Percentiles rank a stretch among this genome's conserved stretches.
Conservation (phyloP, 2,797 vertebrate genomes). For the Eulemur coronatus region DNA sequence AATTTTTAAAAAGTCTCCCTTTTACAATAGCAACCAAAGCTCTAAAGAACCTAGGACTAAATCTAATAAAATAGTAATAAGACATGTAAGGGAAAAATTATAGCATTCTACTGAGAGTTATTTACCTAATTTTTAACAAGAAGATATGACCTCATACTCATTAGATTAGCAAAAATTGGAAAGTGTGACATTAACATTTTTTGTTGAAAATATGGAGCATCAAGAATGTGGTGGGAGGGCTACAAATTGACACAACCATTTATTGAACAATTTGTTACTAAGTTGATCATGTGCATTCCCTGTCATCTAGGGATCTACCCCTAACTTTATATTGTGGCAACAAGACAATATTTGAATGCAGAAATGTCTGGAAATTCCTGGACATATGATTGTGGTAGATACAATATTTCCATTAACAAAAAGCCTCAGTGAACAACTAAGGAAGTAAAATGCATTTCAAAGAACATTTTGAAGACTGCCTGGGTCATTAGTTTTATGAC, state of each 20-base stretch:
- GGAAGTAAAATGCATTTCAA: slow-evolving; percentile 42
- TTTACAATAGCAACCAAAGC: not conserved
- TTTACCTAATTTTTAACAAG: slow-evolving; percentile 7
- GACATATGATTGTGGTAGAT: not conserved
- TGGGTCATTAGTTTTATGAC: slow-evolving; percentile 14
- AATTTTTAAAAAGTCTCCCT: not conserved
- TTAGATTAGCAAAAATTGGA: not conserved
- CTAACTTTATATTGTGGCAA: not conserved
- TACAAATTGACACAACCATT: not conserved
- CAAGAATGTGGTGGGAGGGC: not conserved
- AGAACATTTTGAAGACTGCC: slow-evolving; percentile 1
- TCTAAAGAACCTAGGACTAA: not conserved
- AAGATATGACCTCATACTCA: not conserved
- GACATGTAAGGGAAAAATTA: not conserved
- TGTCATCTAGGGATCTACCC: not conserved
- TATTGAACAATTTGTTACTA: not conserved
- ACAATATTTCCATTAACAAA: not conserved
- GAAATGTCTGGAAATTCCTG: slow-evolving; percentile 6
- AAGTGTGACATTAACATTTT: not conserved
- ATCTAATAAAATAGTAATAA: slow-evolving; percentile 19
- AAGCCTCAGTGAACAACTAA: slow-evolving; percentile 1
- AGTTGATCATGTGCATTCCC: not conserved
- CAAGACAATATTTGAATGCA: slow-evolving; percentile 34
- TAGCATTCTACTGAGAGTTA: not conserved
- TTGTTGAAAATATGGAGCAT: not conserved